Evolutionary conservation across 2,888 invertebrate genomes (phyloP).

Genomic region (Troides oblongomaculatus): DNA sequence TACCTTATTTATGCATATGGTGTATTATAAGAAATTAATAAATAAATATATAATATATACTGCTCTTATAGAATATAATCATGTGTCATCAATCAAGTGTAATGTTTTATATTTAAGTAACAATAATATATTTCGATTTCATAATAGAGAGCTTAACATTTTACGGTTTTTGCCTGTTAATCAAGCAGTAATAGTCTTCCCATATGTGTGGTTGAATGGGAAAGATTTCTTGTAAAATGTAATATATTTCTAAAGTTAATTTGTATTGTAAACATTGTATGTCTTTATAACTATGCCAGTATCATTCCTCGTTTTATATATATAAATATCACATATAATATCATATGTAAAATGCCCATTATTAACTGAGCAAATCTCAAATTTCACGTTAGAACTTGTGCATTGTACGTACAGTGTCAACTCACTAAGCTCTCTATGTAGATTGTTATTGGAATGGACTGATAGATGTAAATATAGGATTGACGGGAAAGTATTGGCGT

Average conservation of each 20-base stretch:
- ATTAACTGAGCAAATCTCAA: too few relatives aligned
- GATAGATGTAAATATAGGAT: slow-evolving; percentile 42
- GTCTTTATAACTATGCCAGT: not conserved
- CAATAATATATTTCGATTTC: not conserved
- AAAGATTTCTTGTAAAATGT: too few relatives aligned
- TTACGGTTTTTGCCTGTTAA: not conserved
- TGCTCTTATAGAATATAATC: not conserved
- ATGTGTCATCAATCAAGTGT: not conserved
- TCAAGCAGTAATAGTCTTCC: not conserved
- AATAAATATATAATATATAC: too few relatives aligned
- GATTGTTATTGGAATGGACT: slow-evolving; percentile 38
- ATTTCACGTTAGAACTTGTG: too few relatives aligned
- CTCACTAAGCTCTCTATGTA: slow-evolving; percentile 1
- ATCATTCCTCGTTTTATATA: not conserved
- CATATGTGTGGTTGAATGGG: not conserved
- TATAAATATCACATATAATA: not conserved
- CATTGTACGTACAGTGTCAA: not conserved
- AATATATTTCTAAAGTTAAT: too few relatives aligned
- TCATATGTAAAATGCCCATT: too few relatives aligned
- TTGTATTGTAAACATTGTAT: too few relatives aligned
- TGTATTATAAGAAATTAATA: too few relatives aligned
- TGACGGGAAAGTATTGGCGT: not conserved
- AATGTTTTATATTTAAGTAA: not conserved
- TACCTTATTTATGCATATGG: too few relatives aligned
- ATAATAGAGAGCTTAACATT: not conserved